Base-by-base conservation (phyloP, 2,797 vertebrate genomes). In the Ibycter americanus region DNA sequence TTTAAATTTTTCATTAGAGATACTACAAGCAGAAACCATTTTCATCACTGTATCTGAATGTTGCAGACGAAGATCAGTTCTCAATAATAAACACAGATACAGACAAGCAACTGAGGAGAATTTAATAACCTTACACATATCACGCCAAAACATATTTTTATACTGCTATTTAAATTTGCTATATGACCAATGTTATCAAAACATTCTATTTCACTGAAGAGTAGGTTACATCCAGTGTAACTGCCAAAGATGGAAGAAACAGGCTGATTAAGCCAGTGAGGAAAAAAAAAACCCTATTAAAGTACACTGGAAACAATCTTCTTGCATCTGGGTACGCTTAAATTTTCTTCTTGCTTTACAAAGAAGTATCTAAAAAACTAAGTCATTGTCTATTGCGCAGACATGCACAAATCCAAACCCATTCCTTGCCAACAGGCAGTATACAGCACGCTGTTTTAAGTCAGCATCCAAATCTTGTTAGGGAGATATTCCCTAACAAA, bases 101-200 rank as follows among this genome's bases (percentile, higher is more conserved):
- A 79, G 58, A 56, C 14, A 86, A 61, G 15, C 3, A 68, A 58
- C 16, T 27, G 19, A 55, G 15, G 13, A 36, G 5, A n/a, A 32
- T 36, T 73, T 54, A 72, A 32, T 38, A 58, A 66, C 38, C 31
- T 55, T 22, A 58, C 40, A 52, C 14, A 11, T 18, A 51, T 0
- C 3, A 61, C 5, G 77, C 3, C 51, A 52, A 42, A 63, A 1
- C 16, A 61, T 22, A 22, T 34, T 51, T 72, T 77, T 61, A 81
- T 72, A 10, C 20, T 85, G 20, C 42, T 74, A 15, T 29, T 83
- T 80, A 18, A 40, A 71, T 25, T 36, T 72, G 25, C 25, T 72
- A 0, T 8, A 51, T 27, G 34, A 54, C 11, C 21, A 32, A 0
- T 6, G 6, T 6, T 87, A 36, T 20, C 32, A 31, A 34, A 93